Evolutionary conservation across 1,140 invertebrate genomes (phyloP).

Genomic region (Macrocentrus cingulum): DNA sequence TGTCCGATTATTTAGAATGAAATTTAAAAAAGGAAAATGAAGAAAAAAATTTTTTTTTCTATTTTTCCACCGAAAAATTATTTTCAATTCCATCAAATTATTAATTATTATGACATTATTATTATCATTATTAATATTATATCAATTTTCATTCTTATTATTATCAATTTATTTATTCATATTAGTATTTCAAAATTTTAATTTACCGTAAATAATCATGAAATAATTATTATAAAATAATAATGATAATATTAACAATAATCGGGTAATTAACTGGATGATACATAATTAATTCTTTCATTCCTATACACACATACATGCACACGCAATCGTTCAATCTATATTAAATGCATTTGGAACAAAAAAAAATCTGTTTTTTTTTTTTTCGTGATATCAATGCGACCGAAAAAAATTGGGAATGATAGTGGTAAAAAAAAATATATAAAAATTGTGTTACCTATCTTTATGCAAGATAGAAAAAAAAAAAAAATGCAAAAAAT

Average conservation of each 20-base stretch:
- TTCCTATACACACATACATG: constrained; percentile 32
- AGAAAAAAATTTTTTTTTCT: too few species aligned
- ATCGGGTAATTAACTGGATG: background rate
- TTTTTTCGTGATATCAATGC: constrained; percentile 25
- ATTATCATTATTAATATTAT: too few species aligned
- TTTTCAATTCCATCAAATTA: too few species aligned
- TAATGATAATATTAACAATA: background rate
- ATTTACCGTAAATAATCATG: background rate
- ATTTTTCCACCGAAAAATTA: too few species aligned
- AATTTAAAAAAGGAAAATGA: too few species aligned
- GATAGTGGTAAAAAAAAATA: too few species aligned
- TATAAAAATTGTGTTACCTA: too few species aligned
- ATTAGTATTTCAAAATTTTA: too few species aligned
- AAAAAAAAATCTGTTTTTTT: constrained; percentile 25
- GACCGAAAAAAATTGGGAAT: background rate
- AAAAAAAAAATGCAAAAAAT: background rate
- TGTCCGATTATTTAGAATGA: too few species aligned
- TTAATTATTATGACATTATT: too few species aligned
- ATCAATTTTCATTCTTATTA: too few species aligned
- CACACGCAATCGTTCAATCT: constrained; percentile 26
- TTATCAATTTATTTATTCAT: too few species aligned
- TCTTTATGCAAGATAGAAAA: background rate
- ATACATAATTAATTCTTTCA: constrained; percentile 20
- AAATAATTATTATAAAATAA: background rate
- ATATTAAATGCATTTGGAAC: constrained; percentile 47